Conservation (phyloP, 2,797 vertebrate species). For the Myripristis murdjan region DNA sequence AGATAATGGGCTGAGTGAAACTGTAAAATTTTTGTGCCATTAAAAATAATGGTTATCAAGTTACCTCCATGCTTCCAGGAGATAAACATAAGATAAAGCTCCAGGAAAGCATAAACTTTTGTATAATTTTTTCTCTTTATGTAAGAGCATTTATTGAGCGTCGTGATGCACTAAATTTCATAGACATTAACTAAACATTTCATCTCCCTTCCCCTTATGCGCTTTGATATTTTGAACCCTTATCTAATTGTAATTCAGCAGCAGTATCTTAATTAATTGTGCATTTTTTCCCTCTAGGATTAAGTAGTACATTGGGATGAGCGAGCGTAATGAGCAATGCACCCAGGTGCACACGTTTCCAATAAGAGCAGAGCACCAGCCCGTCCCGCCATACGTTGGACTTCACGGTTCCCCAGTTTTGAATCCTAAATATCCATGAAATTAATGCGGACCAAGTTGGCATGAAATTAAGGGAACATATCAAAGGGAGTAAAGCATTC, state of each 20-base stretch:
- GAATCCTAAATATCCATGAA: conserved; percentile 65
- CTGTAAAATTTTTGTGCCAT: conserved; percentile 11
- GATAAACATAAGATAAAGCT: neutral
- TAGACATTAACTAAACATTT: conserved; percentile 11
- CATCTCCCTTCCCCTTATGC: conserved; percentile 1
- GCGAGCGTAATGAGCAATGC: conserved; percentile 52
- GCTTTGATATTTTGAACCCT: conserved; percentile 32
- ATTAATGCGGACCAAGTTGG: conserved; percentile 59
- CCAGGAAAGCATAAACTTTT: neutral
- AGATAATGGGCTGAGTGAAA: conserved; percentile 3
- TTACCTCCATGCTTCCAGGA: neutral
- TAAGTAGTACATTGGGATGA: conserved; percentile 37
- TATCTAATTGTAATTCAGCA: conserved; percentile 46
- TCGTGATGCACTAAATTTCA: conserved; percentile 5
- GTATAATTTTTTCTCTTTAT: neutral
- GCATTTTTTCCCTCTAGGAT: conserved; percentile 25
- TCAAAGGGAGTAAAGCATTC: conserved; percentile 26
- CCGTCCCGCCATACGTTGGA: conserved; percentile 4
- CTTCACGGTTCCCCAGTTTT: conserved; percentile 26
- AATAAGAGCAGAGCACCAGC: conserved; percentile 25
- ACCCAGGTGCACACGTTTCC: conserved; percentile 45
- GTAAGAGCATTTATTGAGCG: neutral
- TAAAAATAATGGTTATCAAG: conserved; percentile 24
- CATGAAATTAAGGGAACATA: conserved; percentile 64
- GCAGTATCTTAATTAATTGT: conserved; percentile 40